Evolutionary conservation across 2,113 vertebrate species (phyloP).

Genomic region (Plestiodon gilberti): DNA sequence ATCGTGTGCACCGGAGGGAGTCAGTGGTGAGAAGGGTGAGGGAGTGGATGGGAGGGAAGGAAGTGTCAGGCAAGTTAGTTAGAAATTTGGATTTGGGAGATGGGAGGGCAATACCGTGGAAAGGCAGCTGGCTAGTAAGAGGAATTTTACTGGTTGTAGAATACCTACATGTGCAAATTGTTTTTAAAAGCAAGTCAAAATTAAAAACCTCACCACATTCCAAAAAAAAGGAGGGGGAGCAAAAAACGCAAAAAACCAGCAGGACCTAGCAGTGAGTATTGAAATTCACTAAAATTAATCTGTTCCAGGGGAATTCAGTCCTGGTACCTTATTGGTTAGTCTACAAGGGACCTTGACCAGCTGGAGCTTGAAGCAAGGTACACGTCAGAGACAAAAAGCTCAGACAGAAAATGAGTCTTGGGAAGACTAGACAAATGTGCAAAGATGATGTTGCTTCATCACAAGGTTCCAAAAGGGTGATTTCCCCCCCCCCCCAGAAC

Average conservation of each 20-base stretch:
- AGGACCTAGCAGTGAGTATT: conserved; percentile 28
- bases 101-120: conserved; percentile 15
- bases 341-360: conserved; percentile 31
- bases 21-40: conserved; percentile 1
- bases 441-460: conserved; percentile 19
- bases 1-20: conserved; percentile 36
- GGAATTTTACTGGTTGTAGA: conserved; percentile 55
- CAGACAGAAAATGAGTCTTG: conserved; percentile 47
- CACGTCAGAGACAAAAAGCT: conserved; percentile 27
- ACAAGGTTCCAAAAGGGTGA: neutral
- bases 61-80: too few relatives aligned
- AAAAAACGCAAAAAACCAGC: conserved; percentile 51
- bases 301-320: conserved; percentile 15
- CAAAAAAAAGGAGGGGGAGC: neutral
- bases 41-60: neutral
- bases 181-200: conserved; percentile 45
- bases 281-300: conserved; percentile 31
- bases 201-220: conserved; percentile 52
- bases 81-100: neutral
- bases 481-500: neutral
- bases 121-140: conserved; percentile 44
- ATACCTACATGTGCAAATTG: conserved; percentile 70
- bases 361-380: conserved; percentile 25
- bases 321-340: conserved; percentile 20
- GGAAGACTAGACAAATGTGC: conserved; percentile 63